Conservation (phyloP, 2,888 invertebrate species). For the Watsonalla binaria region DNA sequence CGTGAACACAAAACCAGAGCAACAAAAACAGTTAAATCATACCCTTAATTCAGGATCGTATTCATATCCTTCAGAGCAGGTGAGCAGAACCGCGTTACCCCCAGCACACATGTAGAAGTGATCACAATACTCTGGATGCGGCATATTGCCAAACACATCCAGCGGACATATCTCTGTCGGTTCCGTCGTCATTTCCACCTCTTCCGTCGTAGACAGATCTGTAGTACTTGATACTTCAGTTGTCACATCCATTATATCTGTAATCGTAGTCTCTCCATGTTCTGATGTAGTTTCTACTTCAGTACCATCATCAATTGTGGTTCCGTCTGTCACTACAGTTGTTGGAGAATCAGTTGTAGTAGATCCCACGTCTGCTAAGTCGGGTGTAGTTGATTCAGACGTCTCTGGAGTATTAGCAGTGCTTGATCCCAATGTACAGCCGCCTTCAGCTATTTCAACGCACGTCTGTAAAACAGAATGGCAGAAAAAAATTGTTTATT, state of each 20-base stretch:
- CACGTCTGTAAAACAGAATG: constrained; percentile 18
- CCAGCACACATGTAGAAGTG: constrained; percentile 30
- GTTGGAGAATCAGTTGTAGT: neutral
- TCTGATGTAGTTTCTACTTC: too few species aligned
- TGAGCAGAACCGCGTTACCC: constrained; percentile 18
- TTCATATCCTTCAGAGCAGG: constrained; percentile 25
- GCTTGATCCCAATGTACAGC: constrained; percentile 14
- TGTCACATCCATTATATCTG: too few species aligned
- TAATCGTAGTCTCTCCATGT: too few species aligned
- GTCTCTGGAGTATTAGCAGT: neutral
- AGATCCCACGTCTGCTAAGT: neutral
- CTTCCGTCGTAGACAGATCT: neutral
- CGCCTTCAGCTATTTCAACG: constrained; percentile 19
- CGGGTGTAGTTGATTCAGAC: neutral
- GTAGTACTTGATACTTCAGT: too few species aligned
- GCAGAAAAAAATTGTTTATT: too few species aligned
- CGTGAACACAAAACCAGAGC: too few species aligned
- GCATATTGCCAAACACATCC: constrained; percentile 24
- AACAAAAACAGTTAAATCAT: neutral
- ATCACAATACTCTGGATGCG: constrained; percentile 28
- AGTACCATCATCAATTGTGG: neutral
- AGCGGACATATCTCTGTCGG: constrained; percentile 16
- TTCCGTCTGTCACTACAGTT: neutral
- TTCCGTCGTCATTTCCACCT: neutral
- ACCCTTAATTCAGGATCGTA: constrained; percentile 20